phyloP scores from a whole-genome alignment of 2,113 vertebrate species.

The Anoplopoma fimbria region DNA sequence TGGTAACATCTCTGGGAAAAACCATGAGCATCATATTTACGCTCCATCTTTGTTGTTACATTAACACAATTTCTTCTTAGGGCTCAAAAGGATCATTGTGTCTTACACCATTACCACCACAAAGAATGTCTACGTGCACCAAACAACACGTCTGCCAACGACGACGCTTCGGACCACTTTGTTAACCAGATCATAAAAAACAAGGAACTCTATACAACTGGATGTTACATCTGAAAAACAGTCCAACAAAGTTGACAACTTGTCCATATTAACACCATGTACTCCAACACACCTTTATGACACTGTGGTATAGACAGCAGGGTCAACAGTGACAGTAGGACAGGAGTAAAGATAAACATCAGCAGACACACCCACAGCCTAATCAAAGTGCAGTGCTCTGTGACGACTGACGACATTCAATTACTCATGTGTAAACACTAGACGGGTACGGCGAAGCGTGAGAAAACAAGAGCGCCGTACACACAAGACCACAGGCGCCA shows the following conservation, averaged over 20 bases:
- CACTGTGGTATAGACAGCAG: neutral
- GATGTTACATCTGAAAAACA: neutral
- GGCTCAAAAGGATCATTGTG: slow-evolving; percentile 13
- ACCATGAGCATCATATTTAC: neutral
- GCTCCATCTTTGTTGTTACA: slow-evolving; percentile 18
- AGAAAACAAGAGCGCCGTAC: slow-evolving; percentile 53
- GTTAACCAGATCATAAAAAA: slow-evolving; percentile 1
- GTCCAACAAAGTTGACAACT: slow-evolving; percentile 1
- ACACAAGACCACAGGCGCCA: slow-evolving; percentile 31
- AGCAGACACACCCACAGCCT: slow-evolving; percentile 57
- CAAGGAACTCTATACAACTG: neutral
- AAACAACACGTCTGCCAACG: slow-evolving; percentile 8
- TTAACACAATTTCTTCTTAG: slow-evolving; percentile 15
- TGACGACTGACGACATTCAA: slow-evolving; percentile 67
- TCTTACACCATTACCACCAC: slow-evolving; percentile 17
- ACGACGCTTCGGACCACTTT: slow-evolving; percentile 9
- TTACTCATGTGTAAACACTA: slow-evolving; percentile 73
- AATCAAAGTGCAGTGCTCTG: slow-evolving; percentile 66
- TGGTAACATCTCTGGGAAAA: slow-evolving; percentile 15
- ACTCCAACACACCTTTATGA: neutral
- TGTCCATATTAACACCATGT: neutral
- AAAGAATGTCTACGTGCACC: neutral
- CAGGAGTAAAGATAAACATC: slow-evolving; percentile 65
- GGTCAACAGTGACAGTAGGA: slow-evolving; percentile 22
- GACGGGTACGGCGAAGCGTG: slow-evolving; percentile 39